phyloP scores from a whole-genome alignment of 2,888 invertebrate species.

The Phengaris alcon region DNA sequence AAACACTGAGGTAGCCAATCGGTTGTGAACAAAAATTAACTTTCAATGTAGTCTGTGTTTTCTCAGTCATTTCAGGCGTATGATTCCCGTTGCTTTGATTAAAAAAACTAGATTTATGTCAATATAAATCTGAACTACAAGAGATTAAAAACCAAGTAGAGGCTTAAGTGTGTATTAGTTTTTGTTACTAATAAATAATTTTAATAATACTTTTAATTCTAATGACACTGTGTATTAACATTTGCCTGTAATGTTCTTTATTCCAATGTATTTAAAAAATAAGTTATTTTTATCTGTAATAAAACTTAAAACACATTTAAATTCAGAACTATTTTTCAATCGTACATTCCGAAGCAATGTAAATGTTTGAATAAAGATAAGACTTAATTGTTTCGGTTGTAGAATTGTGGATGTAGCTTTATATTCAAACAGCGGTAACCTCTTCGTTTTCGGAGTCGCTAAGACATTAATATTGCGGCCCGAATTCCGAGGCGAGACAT shows the following conservation, averaged over 20 bases:
- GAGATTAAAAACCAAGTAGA: background rate
- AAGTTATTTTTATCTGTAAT: background rate
- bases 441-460: constrained; percentile 34
- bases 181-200: too few species aligned
- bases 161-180: background rate
- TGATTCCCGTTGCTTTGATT: background rate
- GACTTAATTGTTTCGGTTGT: constrained; percentile 28
- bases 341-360: background rate
- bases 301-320: background rate
- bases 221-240: too few species aligned
- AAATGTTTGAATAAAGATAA: constrained; percentile 25
- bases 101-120: background rate
- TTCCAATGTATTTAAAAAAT: background rate
- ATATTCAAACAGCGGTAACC: constrained; percentile 36
- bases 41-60: constrained; percentile 1
- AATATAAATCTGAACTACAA: background rate
- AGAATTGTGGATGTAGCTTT: constrained; percentile 35
- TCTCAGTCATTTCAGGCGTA: constrained; percentile 3
- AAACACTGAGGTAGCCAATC: background rate
- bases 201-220: too few species aligned
- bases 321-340: constrained; percentile 1
- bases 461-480: constrained; percentile 42
- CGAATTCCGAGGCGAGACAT: constrained; percentile 48
- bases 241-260: too few species aligned
- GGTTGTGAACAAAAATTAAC: background rate